Conservation (phyloP, 2,888 invertebrate genomes). For the Leptinotarsa haldemani region DNA sequence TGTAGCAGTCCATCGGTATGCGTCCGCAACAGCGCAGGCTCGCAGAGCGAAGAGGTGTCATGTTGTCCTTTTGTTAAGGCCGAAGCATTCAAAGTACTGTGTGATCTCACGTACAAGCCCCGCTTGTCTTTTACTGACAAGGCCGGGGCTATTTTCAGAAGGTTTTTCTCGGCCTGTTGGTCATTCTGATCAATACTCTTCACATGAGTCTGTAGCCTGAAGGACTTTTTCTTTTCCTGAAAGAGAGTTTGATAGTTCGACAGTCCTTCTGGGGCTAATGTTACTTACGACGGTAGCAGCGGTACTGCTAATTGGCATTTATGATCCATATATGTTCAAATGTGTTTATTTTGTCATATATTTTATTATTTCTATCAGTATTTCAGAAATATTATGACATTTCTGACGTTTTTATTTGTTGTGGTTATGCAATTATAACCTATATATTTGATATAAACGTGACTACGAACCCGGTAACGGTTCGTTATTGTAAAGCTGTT, state of each 20-base stretch:
- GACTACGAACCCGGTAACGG: background rate
- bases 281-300: conserved; percentile 61
- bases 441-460: conserved; percentile 8
- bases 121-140: conserved; percentile 56
- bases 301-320: conserved; percentile 66
- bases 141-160: conserved; percentile 62
- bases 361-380: background rate
- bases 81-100: conserved; percentile 66
- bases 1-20: conserved; percentile 76
- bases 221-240: conserved; percentile 60
- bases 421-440: conserved; percentile 47
- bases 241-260: conserved; percentile 35
- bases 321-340: conserved; percentile 49
- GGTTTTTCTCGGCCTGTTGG: conserved; percentile 54
- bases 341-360: conserved; percentile 4
- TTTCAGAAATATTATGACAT: conserved; percentile 38
- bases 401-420: conserved; percentile 49
- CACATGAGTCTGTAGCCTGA: conserved; percentile 50
- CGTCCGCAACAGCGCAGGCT: conserved; percentile 67
- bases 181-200: conserved; percentile 53
- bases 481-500: too few relatives aligned
- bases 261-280: conserved; percentile 19
- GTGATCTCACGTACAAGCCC: conserved; percentile 65
- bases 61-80: conserved; percentile 51
- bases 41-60: conserved; percentile 33